phyloP scores from a whole-genome alignment of 2,888 invertebrate species.

The Himalopsyche tibetana region DNA sequence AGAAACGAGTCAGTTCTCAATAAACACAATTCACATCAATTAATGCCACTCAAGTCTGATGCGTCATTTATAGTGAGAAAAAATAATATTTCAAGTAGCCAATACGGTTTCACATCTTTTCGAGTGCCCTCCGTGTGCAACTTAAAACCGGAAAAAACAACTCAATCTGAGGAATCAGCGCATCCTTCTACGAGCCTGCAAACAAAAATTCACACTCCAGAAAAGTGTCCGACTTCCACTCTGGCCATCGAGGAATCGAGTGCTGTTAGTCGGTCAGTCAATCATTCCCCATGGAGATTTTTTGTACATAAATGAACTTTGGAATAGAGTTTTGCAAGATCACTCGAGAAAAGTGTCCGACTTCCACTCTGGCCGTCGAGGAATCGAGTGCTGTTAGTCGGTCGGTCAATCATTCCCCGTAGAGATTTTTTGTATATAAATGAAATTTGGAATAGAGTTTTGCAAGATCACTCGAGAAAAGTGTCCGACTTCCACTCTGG shows the following conservation, averaged over 20 bases:
- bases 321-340: neutral
- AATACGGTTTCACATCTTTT: neutral
- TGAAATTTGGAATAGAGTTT: neutral
- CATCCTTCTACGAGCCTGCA: neutral
- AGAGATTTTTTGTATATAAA: conserved; percentile 45
- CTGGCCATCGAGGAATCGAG: neutral
- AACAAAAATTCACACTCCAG: neutral
- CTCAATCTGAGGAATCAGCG: neutral
- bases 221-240: neutral
- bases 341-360: neutral
- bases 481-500: neutral
- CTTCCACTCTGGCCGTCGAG: neutral
- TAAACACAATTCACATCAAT: neutral
- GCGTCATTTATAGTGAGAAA: conserved; percentile 6
- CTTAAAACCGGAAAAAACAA: neutral
- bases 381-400: neutral
- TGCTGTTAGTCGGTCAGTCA: neutral
- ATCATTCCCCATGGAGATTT: conserved; percentile 54
- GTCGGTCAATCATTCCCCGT: conserved; percentile 46
- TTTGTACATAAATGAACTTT: neutral
- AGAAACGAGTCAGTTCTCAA: neutral
- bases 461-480: neutral
- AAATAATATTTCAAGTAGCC: neutral
- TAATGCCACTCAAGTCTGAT: neutral
- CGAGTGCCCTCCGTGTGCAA: neutral